phyloP scores from a whole-genome alignment of 1,140 invertebrate species.

The Euura lappo region DNA sequence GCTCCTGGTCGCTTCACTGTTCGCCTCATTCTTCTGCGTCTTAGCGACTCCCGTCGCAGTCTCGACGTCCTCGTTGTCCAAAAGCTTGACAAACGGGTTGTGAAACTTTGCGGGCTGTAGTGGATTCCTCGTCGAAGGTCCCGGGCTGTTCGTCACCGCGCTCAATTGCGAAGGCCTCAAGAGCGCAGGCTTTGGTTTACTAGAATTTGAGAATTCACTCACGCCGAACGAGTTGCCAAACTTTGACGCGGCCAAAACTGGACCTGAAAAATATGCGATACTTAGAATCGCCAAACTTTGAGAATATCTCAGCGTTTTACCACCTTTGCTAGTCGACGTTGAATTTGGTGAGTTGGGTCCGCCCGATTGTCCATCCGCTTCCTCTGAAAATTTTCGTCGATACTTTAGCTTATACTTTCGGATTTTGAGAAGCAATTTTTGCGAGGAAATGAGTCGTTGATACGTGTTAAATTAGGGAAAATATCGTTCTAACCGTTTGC shows the following conservation, averaged over 20 bases:
- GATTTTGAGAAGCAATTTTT: neutral
- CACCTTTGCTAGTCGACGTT: neutral
- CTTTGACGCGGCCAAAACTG: slow-evolving; percentile 40
- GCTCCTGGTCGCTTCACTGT: slow-evolving; percentile 24
- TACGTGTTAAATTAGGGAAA: neutral
- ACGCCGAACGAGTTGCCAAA: slow-evolving; percentile 44
- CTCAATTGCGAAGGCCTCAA: slow-evolving; percentile 49
- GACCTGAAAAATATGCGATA: slow-evolving; percentile 30
- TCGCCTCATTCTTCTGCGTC: slow-evolving; percentile 26
- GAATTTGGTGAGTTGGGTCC: slow-evolving; percentile 5
- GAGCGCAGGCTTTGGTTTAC: slow-evolving; percentile 41
- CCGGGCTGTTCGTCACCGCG: slow-evolving; percentile 36
- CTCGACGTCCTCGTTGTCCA: slow-evolving; percentile 27
- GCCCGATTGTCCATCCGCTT: neutral
- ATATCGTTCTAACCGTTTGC: slow-evolving; percentile 35
- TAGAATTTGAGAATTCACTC: slow-evolving; percentile 35
- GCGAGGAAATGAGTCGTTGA: neutral
- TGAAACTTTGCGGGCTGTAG: slow-evolving; percentile 48
- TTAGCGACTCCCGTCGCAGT: slow-evolving; percentile 22
- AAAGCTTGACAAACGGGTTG: slow-evolving; percentile 48
- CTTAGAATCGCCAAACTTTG: too few relatives aligned
- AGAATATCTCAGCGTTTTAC: neutral
- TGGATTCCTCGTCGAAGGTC: slow-evolving; percentile 31
- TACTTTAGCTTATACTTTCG: neutral
- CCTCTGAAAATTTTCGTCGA: neutral